Evolutionary conservation across 2,113 vertebrate species (phyloP).

Genomic region (Hypocryptadius cinnamomeus): DNA sequence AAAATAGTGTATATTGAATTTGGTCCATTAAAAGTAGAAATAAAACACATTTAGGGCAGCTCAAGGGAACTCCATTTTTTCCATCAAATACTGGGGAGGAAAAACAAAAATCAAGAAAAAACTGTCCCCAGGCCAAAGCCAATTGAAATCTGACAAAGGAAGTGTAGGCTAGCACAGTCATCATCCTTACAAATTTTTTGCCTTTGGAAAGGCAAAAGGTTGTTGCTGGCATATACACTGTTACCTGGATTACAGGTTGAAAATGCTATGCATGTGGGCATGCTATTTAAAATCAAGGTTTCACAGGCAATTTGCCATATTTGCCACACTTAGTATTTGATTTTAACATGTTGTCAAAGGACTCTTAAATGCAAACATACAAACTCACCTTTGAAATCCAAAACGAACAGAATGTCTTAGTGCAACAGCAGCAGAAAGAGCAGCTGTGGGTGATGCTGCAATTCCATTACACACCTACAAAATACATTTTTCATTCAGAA

Average conservation of each 20-base stretch:
- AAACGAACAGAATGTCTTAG: constrained; percentile 37
- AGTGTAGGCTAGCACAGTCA: background rate
- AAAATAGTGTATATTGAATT: background rate
- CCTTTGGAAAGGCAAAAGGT: background rate
- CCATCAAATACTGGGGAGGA: background rate
- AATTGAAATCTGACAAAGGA: background rate
- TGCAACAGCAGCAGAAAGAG: constrained; percentile 63
- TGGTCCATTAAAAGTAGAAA: background rate
- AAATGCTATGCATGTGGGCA: background rate
- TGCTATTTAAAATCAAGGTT: background rate
- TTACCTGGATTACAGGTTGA: background rate
- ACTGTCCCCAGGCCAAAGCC: background rate
- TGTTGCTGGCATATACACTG: background rate
- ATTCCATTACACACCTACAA: constrained; percentile 78
- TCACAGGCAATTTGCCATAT: background rate
- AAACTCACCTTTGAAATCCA: constrained; percentile 60
- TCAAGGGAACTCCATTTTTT: background rate
- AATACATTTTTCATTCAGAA: background rate
- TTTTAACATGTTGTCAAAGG: background rate
- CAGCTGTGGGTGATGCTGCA: constrained; percentile 51
- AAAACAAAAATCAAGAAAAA: background rate
- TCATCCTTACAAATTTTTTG: background rate
- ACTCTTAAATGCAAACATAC: background rate
- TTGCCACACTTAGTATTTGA: background rate
- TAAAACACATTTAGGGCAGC: background rate